Evolutionary conservation across 2,888 invertebrate species (phyloP), one percentile per base, ranked within the genome.

Genomic region (Smittia sp.): DNA sequence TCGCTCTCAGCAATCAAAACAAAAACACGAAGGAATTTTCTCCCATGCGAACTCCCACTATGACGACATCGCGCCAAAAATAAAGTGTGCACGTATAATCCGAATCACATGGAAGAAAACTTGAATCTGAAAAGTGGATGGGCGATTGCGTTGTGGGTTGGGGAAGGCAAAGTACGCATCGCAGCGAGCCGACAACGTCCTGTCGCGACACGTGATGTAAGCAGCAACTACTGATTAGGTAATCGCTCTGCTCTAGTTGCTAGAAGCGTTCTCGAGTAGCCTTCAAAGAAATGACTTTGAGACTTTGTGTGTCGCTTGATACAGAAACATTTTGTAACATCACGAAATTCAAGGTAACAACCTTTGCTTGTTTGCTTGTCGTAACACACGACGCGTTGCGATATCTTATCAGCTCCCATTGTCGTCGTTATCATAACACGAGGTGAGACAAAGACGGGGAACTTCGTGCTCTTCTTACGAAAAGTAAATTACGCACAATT

Each of bases 331-430:
- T 22, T 54, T 46, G 54, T 32, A 32, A 54, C 27, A 27, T 52
- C 69, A 70, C 11, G 69, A 70, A 70, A 70, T 70, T 70, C 69
- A 54, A 70, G 69, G 69, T 54, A 65, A 22, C 18, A 58, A 58
- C 20, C 58, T 58, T 18, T 22, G 13, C 9, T 58, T 58, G 58
- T 58, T 58, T 58, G 58, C 4, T 58, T 9, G 18, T 3, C 18
- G 22, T 20, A 22, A 58, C 22, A 58, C 58, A 58, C 18, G 22
- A 58, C 46, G 22, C 13, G 58, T 22, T 4, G 4, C 7, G 58
- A 22, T 58, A 58, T 58, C 58, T 58, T 58, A 58, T 58, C 58
- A 58, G 18, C 20, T 58, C 22, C 15, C n/a, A 46, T 46, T 32
- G 32, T 32, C 32, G 32, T 32, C 9, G 32, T 32, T 32, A 32